Evolutionary conservation across 2,888 invertebrate species (phyloP).

Genomic region (Clusia tigrina): DNA sequence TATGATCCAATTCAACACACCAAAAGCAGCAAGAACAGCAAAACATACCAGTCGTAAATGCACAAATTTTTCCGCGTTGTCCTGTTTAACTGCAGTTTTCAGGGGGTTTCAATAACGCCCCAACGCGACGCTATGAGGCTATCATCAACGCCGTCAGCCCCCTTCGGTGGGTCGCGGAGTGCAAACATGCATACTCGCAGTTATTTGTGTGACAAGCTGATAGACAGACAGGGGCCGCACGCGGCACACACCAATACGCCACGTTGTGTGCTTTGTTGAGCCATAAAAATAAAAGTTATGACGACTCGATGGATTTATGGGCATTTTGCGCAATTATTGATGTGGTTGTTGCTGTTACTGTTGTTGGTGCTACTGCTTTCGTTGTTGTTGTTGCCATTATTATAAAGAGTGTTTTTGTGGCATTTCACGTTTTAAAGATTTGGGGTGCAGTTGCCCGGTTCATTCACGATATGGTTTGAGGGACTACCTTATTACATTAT

Average conservation of each 20-base stretch:
- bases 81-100: constrained; percentile 54
- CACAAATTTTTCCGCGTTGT: constrained; percentile 35
- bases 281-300: constrained; percentile 62
- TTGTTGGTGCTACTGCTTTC: constrained; percentile 9
- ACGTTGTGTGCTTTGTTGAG: constrained; percentile 32
- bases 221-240: constrained; percentile 40
- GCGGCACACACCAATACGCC: constrained; percentile 11
- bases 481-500: too few species aligned
- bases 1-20: constrained; percentile 49
- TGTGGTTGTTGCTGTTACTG: constrained; percentile 47
- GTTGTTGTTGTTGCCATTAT: too few species aligned
- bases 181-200: constrained; percentile 61
- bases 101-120: background rate
- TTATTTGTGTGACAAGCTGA: constrained; percentile 55
- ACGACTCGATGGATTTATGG: constrained; percentile 59
- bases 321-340: constrained; percentile 58
- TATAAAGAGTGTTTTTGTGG: too few species aligned
- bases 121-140: background rate
- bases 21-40: constrained; percentile 36
- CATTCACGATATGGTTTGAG: too few species aligned
- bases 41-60: constrained; percentile 43
- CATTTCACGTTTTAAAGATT: too few species aligned
- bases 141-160: too few species aligned
- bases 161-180: constrained; percentile 35
- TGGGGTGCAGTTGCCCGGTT: too few species aligned